Base-by-base conservation (phyloP, 2,113 vertebrate species). In the Periophthalmus modestus region DNA sequence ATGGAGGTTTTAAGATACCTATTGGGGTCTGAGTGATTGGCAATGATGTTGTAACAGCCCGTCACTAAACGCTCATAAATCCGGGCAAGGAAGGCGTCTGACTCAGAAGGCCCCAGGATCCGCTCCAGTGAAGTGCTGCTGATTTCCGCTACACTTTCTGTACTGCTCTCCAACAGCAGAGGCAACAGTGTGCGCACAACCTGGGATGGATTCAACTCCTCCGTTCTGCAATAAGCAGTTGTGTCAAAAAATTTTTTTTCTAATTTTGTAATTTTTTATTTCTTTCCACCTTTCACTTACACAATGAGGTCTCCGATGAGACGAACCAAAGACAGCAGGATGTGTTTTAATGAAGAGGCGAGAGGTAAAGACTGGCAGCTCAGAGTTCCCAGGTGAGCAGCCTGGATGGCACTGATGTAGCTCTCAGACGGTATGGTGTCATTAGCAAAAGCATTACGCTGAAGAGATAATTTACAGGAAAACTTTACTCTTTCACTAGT, bases 401-500 rank as follows among this genome's bases (percentile, higher is more conserved):
- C 97, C 91, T 99, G 98, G 59, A 99, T 97, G 0, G 97, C 98
- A 0, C 97, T 95, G 91, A 99, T 99, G 89, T 99, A 99, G 91
- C 98, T 99, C 81, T 99, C 98, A 0, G 97, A 95, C 0, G 97
- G 98, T 80, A 99, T 97, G 1, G 96, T 98, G 84, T 99, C 98
- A 3, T 99, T 99, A 19, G 98, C 97, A 79, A 99, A 99, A 11
- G 98, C 97, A 14, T 98, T 99, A 82, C 98, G 96, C 98, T 99
- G 74, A 21, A 14, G 76, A 65, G 36, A 55, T 18, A 77, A 80
- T 55, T 55, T 7, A 21, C 52, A 52, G 18, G 83, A 21, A 14
- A 13, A n/a, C 34, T 7, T 59, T 28, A 55, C 18, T 2, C 3
- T 55, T 55, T 19, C 16, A 19, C 18, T 54, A 54, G 5, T n/a